phyloP scores from a whole-genome alignment of 2,797 vertebrate genomes.

The Sphenodon punctatus region DNA sequence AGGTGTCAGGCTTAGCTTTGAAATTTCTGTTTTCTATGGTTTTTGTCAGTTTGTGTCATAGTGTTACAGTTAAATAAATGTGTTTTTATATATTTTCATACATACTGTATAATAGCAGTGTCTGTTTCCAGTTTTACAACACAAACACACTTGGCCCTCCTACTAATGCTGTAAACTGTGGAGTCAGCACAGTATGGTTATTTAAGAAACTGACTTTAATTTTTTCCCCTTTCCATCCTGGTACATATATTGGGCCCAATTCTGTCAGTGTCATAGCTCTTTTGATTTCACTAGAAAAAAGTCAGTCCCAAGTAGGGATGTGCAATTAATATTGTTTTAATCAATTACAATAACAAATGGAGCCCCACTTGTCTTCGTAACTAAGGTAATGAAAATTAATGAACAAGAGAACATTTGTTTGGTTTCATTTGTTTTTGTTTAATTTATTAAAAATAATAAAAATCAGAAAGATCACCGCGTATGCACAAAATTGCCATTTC shows the following conservation, averaged over 20 bases:
- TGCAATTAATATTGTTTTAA: too few relatives aligned
- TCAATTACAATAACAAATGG: too few relatives aligned
- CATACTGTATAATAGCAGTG: background rate
- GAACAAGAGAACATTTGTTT: too few relatives aligned
- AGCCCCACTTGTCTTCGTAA: too few relatives aligned
- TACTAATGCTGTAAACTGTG: background rate
- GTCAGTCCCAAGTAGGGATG: too few relatives aligned
- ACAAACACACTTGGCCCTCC: slow-evolving; percentile 13
- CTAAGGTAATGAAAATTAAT: too few relatives aligned
- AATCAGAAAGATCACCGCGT: too few relatives aligned
- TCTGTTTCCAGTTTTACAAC: slow-evolving; percentile 16
- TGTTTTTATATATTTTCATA: slow-evolving; percentile 39
- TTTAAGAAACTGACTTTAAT: slow-evolving; percentile 8
- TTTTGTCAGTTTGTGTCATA: slow-evolving; percentile 45
- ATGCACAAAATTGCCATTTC: too few relatives aligned
- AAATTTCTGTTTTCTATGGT: slow-evolving; percentile 27
- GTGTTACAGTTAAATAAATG: slow-evolving; percentile 39
- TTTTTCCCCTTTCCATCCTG: background rate
- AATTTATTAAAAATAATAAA: too few relatives aligned
- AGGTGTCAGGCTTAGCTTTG: slow-evolving; percentile 44
- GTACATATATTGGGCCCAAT: background rate
- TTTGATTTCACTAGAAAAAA: background rate
- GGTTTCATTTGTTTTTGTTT: too few relatives aligned
- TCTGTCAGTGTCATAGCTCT: too few relatives aligned
- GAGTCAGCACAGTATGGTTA: background rate